Base-by-base conservation (phyloP, 2,113 vertebrate species). In the Paratilapia polleni region DNA sequence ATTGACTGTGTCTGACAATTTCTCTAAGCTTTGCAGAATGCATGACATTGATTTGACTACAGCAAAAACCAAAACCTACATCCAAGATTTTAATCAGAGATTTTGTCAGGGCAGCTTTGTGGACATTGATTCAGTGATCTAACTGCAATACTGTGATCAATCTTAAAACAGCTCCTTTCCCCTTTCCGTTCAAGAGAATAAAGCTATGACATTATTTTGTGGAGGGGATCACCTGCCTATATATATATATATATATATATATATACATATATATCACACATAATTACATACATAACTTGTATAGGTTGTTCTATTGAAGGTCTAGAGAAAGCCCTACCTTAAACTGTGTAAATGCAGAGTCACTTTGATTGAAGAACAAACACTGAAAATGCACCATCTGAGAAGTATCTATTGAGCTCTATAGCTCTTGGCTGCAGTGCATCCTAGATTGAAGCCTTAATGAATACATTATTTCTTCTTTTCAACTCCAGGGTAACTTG, bases 401-500 rank as follows among this genome's bases (percentile, higher is more conserved):
- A 66, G 41, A n/a, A 5, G 19, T 58, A 31, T 64, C 49, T 28
- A 0, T 4, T 36, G 8, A 34, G 17, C 77, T 77, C 17, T 13
- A 24, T 63, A 19, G 59, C 60, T 56, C 75, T 13, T 47, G 41
- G 34, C 75, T 58, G 36, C 24, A n/a, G 49, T 0, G 10, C 43
- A 43, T 84, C 58, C 38, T 26, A 78, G 24, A 2, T 26, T 5
- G 15, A 84, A 47, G 28, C n/a, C 11, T 63, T 75, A 57, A 63
- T 77, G 36, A 87, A 76, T 34, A 20, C 14, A 83, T 86, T 14
- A 24, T 24, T 60, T 79, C 36, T 73, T 82, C 57, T 11, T 15
- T 49, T 58, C 22, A 58, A 34, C 77, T 77, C 19, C 19, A 41
- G 43, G 31, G 8, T 31, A 36, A 84, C 43, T 68, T 34, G 1